Conservation (phyloP, 2,797 vertebrate genomes). For the Masticophis lateralis region DNA sequence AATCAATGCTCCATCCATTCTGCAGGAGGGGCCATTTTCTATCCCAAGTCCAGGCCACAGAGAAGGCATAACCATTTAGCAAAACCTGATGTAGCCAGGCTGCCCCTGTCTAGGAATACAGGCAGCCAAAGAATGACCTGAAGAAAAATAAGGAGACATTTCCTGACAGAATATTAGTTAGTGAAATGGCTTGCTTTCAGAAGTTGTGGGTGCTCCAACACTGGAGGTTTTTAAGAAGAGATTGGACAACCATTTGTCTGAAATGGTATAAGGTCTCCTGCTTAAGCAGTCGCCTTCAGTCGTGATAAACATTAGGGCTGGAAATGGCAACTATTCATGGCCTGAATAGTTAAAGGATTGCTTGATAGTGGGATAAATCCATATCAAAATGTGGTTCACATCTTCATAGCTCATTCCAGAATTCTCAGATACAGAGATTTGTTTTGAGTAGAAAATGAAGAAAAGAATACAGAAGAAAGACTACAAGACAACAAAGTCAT, state of each 20-base stretch:
- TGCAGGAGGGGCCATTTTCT: background rate
- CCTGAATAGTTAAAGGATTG: background rate
- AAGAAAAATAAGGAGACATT: background rate
- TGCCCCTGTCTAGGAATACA: background rate
- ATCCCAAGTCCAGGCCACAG: background rate
- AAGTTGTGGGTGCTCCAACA: background rate
- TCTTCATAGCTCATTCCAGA: background rate
- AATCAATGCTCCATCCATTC: background rate
- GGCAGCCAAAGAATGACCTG: background rate
- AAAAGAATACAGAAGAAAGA: background rate
- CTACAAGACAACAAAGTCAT: background rate
- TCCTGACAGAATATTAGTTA: background rate
- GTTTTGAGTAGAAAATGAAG: background rate
- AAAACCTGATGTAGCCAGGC: background rate
- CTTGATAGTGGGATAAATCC: background rate
- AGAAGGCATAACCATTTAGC: background rate
- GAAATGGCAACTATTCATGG: too few relatives aligned
- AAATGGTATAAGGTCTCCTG: background rate
- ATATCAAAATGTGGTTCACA: background rate
- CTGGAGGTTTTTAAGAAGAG: background rate
- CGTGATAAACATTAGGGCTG: too few relatives aligned
- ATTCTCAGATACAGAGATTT: background rate
- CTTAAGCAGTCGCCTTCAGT: too few relatives aligned
- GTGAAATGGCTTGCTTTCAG: background rate
- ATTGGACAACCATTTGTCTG: background rate